These are phyloP conservation scores for Sepioteuthis lessoniana DNA, from an alignment of 2,888 invertebrate genomes.

Conservation along the genomic window DNA sequence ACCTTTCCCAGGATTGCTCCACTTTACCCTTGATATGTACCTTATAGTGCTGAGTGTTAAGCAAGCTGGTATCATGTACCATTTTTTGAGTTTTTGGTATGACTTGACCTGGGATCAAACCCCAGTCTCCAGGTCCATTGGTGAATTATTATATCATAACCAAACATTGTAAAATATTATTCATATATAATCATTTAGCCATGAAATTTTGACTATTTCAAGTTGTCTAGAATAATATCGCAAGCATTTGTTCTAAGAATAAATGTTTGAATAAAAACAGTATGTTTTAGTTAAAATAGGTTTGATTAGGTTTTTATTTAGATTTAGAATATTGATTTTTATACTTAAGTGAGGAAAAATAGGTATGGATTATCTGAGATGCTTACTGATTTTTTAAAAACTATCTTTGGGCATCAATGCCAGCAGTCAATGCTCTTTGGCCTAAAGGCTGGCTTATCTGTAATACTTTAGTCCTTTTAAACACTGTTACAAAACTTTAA, in stretches of 20 bases:
- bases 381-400: neutral
- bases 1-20: too few relatives aligned
- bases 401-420: neutral
- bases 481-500: neutral
- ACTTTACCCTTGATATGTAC: too few relatives aligned
- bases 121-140: too few relatives aligned
- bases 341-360: neutral
- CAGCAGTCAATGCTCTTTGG: neutral
- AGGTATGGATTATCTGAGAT: neutral
- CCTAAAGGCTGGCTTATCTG: neutral
- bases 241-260: too few relatives aligned
- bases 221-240: neutral
- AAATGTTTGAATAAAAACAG: neutral
- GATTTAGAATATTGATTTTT: neutral
- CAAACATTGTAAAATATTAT: too few relatives aligned
- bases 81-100: too few relatives aligned
- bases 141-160: too few relatives aligned
- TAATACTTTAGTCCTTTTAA: neutral
- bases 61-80: too few relatives aligned
- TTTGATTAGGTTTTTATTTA: neutral
- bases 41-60: too few relatives aligned
- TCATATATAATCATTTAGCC: too few relatives aligned
- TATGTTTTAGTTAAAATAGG: neutral
- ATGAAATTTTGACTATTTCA: neutral
- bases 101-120: too few relatives aligned